phyloP scores from a whole-genome alignment of 2,888 invertebrate genomes.

The Zootermopsis nevadensis region DNA sequence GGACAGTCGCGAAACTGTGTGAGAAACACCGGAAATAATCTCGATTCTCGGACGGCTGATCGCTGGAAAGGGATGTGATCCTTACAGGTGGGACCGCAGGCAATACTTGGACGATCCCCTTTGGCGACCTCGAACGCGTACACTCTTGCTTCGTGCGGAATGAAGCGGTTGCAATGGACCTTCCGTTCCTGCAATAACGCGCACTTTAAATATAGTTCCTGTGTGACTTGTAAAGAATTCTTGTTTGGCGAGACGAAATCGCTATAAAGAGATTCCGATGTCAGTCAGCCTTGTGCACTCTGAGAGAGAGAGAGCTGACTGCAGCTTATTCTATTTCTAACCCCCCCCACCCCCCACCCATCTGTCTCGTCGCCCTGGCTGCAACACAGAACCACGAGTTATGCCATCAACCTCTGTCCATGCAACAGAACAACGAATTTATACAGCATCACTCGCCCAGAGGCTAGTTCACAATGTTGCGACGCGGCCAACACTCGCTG shows the following conservation, averaged over 20 bases:
- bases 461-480: too few species aligned
- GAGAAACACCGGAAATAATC: too few species aligned
- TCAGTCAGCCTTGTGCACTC: neutral
- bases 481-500: too few species aligned
- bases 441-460: too few species aligned
- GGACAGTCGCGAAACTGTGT: too few species aligned
- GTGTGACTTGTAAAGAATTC: slow-evolving; percentile 8
- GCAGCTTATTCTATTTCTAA: slow-evolving; percentile 12
- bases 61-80: too few species aligned
- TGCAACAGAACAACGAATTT: too few species aligned
- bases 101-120: too few species aligned
- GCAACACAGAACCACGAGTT: neutral
- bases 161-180: neutral
- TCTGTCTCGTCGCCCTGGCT: neutral
- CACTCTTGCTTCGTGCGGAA: neutral
- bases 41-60: too few species aligned
- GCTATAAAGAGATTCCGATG: slow-evolving; percentile 11
- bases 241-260: slow-evolving; percentile 13
- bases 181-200: neutral
- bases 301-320: neutral
- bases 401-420: neutral
- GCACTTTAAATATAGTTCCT: neutral
- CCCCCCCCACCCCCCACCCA: neutral
- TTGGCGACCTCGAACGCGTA: too few species aligned
- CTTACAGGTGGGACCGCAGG: too few species aligned